Base-by-base conservation (phyloP, 2,113 vertebrate genomes). In the Amblyopsis rosae region DNA sequence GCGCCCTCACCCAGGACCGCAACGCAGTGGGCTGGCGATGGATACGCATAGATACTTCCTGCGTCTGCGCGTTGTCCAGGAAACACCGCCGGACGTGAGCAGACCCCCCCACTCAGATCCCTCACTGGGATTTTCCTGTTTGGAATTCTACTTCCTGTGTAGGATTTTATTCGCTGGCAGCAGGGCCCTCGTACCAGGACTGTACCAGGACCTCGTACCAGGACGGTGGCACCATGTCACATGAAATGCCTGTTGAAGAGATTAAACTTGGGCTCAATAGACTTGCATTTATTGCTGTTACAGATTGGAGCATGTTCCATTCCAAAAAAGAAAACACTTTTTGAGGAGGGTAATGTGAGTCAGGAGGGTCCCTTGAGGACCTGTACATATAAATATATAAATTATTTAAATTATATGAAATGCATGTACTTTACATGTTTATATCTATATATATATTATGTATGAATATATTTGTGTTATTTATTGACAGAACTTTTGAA, bases 401-500 rank as follows among this genome's bases (percentile, higher is more conserved):
- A 96, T 96, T 96, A 97, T 95, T 98, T 99, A 98, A 99, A 94
- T 99, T 99, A 99, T 98, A 96, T 92, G 90, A 96, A 96, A 95
- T 95, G 95, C 96, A 96, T 98, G 96, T 98, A 96, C 95, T 95
- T 94, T 94, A 96, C 96, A 97, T 98, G 95, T 95, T 93, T 95
- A 94, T 98, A 73, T 82, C 87, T 86, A 64, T 90, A 83, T 86
- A 59, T 95, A 94, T 89, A 89, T 84, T 83, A 89, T 59, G 82
- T 91, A 90, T 89, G 84, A 88, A 95, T 93, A 88, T 91, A 86
- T 92, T 95, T 96, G 94, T 92, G 91, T 97, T 98, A 99, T 99
- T 99, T 99, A 99, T 99, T 99, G 92, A 96, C 78, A 83, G 46
- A 85, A 78, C 35, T 41, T 41, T 41, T 41, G 35, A 41, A 41